phyloP scores from a whole-genome alignment of 2,888 invertebrate species.

The Drosophila pegasa region DNA sequence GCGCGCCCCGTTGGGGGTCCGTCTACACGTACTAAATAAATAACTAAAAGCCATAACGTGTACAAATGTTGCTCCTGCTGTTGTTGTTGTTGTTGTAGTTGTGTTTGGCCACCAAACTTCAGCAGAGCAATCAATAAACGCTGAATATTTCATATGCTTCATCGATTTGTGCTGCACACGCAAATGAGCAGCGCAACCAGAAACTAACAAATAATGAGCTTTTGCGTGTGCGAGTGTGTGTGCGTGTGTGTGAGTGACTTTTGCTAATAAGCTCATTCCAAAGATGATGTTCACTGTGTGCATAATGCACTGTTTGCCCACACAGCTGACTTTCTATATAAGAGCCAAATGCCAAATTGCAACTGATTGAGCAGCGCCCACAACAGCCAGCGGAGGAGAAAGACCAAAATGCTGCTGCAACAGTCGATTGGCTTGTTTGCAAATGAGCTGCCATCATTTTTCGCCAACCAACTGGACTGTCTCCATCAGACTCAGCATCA shows the following conservation, averaged over 20 bases:
- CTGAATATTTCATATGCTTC: conserved; percentile 43
- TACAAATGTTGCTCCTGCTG: conserved; percentile 13
- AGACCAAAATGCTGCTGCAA: conserved; percentile 34
- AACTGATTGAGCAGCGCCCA: conserved; percentile 65
- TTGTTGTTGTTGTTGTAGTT: conserved; percentile 4
- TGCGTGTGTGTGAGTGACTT: conserved; percentile 14
- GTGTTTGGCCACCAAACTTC: conserved; percentile 24
- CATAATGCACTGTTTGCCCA: conserved; percentile 34
- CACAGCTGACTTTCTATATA: conserved; percentile 25
- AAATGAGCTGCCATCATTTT: conserved; percentile 76
- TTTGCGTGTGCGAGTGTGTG: conserved; percentile 5
- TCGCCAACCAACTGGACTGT: conserved; percentile 44
- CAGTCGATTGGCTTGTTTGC: conserved; percentile 70
- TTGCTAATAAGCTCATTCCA: conserved; percentile 38
- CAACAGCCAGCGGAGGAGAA: conserved; percentile 29
- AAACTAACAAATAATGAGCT: conserved; percentile 51
- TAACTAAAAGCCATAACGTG: conserved; percentile 35
- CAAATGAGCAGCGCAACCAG: conserved; percentile 13
- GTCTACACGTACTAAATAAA: conserved; percentile 17
- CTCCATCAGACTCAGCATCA: conserved; percentile 8
- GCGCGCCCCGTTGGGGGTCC: neutral
- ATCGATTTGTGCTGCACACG: conserved; percentile 23
- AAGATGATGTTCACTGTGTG: conserved; percentile 43
- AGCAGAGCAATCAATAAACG: conserved; percentile 43
- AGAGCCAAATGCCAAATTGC: conserved; percentile 60